Percentiles rank a stretch among this genome's conserved stretches.
Conservation (phyloP, 2,113 vertebrate species). For the Rhinoptilus africanus region DNA sequence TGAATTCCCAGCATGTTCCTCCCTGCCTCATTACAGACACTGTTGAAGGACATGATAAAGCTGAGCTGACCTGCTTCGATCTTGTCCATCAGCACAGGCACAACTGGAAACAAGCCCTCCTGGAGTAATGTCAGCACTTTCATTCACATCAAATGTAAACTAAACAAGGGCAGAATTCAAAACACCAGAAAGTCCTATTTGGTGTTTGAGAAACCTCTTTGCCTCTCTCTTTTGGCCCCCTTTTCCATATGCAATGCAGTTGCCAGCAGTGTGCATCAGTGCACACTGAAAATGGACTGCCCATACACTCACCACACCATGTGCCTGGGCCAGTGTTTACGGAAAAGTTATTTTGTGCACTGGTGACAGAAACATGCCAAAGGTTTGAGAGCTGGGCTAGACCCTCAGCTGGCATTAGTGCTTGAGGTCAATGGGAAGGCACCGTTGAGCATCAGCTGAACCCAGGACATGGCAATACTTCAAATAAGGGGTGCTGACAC, state of each 20-base stretch:
- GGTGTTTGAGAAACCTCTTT: background rate
- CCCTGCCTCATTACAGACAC: conserved; percentile 23
- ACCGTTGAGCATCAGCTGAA: background rate
- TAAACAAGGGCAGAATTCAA: background rate
- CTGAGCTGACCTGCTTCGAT: background rate
- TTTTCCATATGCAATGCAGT: background rate
- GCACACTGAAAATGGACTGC: background rate
- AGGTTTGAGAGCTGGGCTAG: background rate
- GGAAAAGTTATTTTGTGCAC: background rate
- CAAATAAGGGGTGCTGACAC: background rate
- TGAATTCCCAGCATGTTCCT: conserved; percentile 15
- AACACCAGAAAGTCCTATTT: background rate
- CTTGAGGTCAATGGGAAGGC: background rate
- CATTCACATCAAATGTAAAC: background rate
- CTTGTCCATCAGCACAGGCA: background rate
- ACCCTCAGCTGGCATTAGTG: background rate
- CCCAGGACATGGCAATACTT: background rate
- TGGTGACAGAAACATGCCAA: background rate
- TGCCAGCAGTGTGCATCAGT: background rate
- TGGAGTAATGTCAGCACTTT: background rate
- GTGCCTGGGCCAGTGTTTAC: background rate
- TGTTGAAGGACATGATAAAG: conserved; percentile 38
- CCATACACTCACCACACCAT: fast-evolving
- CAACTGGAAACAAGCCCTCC: conserved; percentile 19
- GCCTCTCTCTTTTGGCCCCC: background rate